Conservation (phyloP, 2,888 invertebrate genomes). For the Drosophila dives region DNA sequence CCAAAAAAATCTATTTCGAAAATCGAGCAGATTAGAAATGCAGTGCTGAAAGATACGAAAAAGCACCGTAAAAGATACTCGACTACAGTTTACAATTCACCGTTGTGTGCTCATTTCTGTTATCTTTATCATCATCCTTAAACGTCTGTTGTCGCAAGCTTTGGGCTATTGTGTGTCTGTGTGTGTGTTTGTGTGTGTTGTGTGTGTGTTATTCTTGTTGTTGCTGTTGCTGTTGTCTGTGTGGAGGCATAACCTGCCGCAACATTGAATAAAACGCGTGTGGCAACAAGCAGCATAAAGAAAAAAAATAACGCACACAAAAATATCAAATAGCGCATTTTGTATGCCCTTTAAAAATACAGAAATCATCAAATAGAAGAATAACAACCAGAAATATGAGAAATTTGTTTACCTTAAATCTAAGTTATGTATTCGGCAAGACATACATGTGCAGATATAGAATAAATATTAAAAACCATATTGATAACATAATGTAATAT, state of each 20-base stretch:
- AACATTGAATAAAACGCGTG: slow-evolving; percentile 59
- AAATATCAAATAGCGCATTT: background rate
- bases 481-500: too few relatives aligned
- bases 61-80: slow-evolving; percentile 19
- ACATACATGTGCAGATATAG: background rate
- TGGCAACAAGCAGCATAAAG: slow-evolving; percentile 18
- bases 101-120: slow-evolving; percentile 9
- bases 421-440: background rate
- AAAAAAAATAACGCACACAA: background rate
- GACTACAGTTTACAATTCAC: slow-evolving; percentile 32
- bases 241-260: slow-evolving; percentile 73
- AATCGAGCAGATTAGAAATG: slow-evolving; percentile 32
- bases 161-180: slow-evolving; percentile 61
- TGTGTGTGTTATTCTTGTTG: slow-evolving; percentile 15
- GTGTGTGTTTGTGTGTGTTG: slow-evolving; percentile 23
- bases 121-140: slow-evolving; percentile 40
- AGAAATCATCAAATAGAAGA: background rate
- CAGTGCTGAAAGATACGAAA: slow-evolving; percentile 7
- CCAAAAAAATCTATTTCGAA: slow-evolving; percentile 26
- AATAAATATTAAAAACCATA: too few relatives aligned
- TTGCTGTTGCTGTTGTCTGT: slow-evolving; percentile 40
- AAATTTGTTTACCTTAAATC: background rate
- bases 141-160: slow-evolving; percentile 58
- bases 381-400: background rate
- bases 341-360: slow-evolving; percentile 30